Conservation (phyloP, 2,888 invertebrate species). For the Pardosa pseudoannulata region DNA sequence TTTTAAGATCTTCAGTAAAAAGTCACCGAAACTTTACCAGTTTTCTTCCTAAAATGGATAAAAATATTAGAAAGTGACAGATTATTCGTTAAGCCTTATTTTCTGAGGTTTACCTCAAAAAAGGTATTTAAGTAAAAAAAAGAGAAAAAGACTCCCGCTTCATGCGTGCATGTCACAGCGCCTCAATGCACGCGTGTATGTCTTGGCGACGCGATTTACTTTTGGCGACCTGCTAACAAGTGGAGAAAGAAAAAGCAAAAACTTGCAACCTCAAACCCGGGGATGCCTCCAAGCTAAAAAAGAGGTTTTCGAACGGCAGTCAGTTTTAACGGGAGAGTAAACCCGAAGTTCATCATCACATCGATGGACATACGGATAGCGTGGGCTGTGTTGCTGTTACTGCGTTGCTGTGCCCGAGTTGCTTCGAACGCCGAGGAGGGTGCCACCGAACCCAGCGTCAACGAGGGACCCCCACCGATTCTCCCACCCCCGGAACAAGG, state of each 20-base stretch:
- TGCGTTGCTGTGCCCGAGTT: not conserved
- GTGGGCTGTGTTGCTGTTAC: conserved; percentile 14
- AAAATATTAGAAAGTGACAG: too few relatives aligned
- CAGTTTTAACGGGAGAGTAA: not conserved
- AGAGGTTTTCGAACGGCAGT: not conserved
- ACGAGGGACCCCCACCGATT: conserved; percentile 28
- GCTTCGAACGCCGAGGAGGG: conserved; percentile 31
- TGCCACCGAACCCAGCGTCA: conserved; percentile 33
- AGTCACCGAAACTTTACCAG: too few relatives aligned
- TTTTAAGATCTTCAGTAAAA: too few relatives aligned
- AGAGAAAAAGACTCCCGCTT: too few relatives aligned
- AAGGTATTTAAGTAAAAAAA: too few relatives aligned
- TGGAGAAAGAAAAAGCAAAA: not conserved
- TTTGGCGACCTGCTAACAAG: conserved; percentile 1
- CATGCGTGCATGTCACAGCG: too few relatives aligned
- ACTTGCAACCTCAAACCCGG: not conserved
- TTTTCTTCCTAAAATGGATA: too few relatives aligned
- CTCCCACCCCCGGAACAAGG: conserved; percentile 50
- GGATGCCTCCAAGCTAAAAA: conserved; percentile 10
- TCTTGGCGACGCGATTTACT: not conserved
- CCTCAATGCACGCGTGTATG: too few relatives aligned
- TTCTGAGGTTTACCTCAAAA: too few relatives aligned
- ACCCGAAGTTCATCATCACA: not conserved
- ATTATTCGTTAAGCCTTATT: too few relatives aligned
- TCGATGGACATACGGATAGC: conserved; percentile 41